Percentiles rank a stretch among this genome's conserved stretches.
Evolutionary conservation across 2,113 vertebrate species (phyloP).

Genomic region (Dicrurus megarhynchus): DNA sequence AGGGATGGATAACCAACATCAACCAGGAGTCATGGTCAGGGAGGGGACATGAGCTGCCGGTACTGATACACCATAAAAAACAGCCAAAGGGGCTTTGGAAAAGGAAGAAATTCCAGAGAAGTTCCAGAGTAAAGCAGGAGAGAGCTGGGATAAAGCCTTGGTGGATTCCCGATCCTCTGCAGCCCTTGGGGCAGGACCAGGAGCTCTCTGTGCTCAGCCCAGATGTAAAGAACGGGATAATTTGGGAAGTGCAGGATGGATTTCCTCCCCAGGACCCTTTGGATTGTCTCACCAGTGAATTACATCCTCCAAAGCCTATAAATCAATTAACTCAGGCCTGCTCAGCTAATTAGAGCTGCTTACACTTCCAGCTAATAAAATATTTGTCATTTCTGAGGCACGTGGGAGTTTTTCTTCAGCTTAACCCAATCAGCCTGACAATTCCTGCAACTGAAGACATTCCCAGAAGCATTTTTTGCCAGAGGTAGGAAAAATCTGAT

Average conservation of each 20-base stretch:
- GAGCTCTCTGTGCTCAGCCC: neutral
- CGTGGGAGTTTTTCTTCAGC: slow-evolving; percentile 31
- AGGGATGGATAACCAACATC: neutral
- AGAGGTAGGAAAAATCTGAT: slow-evolving; percentile 18
- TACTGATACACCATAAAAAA: slow-evolving; percentile 11
- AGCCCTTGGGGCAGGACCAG: neutral
- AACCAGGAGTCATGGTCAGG: neutral
- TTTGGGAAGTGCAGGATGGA: neutral
- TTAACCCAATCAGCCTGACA: slow-evolving; percentile 48
- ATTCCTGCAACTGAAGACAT: neutral
- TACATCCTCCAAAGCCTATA: slow-evolving; percentile 21
- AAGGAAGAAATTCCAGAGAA: slow-evolving; percentile 20
- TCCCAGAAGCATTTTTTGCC: slow-evolving; percentile 15
- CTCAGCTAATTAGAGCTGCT: slow-evolving; percentile 39
- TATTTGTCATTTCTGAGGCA: slow-evolving; percentile 38
- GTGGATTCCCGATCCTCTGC: neutral
- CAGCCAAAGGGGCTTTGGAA: slow-evolving; percentile 71
- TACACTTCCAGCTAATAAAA: slow-evolving; percentile 47
- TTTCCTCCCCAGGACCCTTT: neutral
- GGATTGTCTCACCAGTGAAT: neutral
- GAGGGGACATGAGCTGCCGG: neutral
- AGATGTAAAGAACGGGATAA: neutral
- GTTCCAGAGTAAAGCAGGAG: neutral
- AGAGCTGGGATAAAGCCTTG: neutral
- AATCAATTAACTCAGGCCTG: slow-evolving; percentile 17